phyloP scores from a whole-genome alignment of 2,888 invertebrate genomes.

The Tenthredo notha region DNA sequence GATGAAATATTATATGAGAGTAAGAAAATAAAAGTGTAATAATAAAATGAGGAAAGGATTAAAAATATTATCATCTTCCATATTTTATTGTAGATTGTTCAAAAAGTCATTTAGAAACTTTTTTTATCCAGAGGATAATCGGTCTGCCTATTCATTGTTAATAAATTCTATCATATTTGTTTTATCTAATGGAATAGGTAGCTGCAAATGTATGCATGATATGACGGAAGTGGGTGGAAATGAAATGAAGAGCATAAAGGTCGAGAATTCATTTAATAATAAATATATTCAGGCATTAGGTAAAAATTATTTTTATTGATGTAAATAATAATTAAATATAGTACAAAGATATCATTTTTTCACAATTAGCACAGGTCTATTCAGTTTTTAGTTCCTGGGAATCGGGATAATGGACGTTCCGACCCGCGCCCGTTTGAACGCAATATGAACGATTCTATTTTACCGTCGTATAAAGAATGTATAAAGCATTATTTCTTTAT shows the following conservation, averaged over 20 bases:
- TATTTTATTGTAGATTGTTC: neutral
- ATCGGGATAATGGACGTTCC: no score
- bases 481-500: no score
- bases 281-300: no score
- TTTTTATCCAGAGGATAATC: neutral
- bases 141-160: neutral
- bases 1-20: neutral
- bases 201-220: neutral
- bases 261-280: neutral
- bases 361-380: no score
- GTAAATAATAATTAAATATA: no score
- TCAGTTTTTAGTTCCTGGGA: no score
- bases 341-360: no score
- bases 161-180: neutral
- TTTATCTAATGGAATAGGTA: neutral
- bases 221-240: neutral
- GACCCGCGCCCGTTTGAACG: neutral
- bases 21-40: constrained; percentile 16
- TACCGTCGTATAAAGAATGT: neutral
- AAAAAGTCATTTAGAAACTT: neutral
- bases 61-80: neutral
- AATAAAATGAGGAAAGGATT: neutral
- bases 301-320: no score
- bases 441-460: neutral
- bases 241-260: neutral